These are phyloP conservation scores for Cotesia vestalis DNA, from an alignment of 1,140 invertebrate species.

Conservation along the genomic window DNA sequence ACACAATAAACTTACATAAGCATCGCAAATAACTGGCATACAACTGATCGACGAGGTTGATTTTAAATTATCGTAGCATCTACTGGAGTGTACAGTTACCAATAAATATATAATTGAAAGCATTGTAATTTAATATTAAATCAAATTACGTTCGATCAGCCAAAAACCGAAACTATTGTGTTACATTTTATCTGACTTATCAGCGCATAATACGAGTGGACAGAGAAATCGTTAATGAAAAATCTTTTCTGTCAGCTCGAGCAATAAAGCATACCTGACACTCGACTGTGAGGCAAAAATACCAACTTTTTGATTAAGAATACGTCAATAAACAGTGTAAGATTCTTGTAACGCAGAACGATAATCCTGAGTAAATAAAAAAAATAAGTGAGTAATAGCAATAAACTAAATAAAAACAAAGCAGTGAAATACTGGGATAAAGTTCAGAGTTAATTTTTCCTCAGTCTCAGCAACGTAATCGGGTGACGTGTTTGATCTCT, in stretches of 20 bases:
- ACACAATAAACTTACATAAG: no score
- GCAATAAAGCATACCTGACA: not conserved
- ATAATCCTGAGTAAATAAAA: slow-evolving; percentile 16
- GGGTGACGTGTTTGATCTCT: slow-evolving; percentile 38
- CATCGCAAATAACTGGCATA: no score
- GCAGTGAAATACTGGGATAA: slow-evolving; percentile 19
- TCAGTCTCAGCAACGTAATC: slow-evolving; percentile 27
- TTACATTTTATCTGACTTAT: no score
- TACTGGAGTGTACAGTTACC: no score
- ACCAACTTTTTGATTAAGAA: slow-evolving; percentile 29
- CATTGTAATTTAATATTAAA: not conserved
- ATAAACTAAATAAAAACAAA: slow-evolving; percentile 11
- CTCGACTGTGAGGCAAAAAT: not conserved
- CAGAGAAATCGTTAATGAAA: not conserved
- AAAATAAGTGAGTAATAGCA: slow-evolving; percentile 4
- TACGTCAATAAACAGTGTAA: slow-evolving; percentile 30
- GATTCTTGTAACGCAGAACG: not conserved
- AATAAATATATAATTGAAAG: not conserved
- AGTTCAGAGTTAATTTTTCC: slow-evolving; percentile 36
- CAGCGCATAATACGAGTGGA: no score
- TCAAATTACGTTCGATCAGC: not conserved
- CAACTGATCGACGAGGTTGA: no score
- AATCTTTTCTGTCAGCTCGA: not conserved
- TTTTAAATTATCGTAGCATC: no score
- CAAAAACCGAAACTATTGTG: not conserved